Conservation (phyloP, 2,797 vertebrate species). For the Protosalanx chinensis region DNA sequence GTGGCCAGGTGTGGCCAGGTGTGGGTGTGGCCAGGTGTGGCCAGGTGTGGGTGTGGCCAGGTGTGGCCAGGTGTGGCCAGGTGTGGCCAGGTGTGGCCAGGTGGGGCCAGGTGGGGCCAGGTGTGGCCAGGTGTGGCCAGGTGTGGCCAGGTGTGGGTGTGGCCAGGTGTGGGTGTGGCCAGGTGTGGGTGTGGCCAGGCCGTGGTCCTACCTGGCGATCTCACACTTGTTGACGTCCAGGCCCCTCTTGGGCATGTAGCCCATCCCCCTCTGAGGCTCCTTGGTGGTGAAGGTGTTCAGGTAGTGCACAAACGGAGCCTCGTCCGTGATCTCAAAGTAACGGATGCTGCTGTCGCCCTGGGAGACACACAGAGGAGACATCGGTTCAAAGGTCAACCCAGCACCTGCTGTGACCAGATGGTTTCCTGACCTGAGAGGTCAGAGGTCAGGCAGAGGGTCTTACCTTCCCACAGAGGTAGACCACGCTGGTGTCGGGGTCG, state of each 20-base stretch:
- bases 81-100: too few relatives aligned
- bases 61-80: too few relatives aligned
- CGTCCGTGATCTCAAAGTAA: slow-evolving; percentile 96
- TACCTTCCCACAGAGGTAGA: slow-evolving; percentile 97
- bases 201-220: slow-evolving; percentile 84
- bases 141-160: too few relatives aligned
- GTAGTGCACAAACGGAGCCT: slow-evolving; percentile 93
- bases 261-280: slow-evolving; percentile 97
- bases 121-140: too few relatives aligned
- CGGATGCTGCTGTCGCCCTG: slow-evolving; percentile 98
- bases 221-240: slow-evolving; percentile 98
- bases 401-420: too few relatives aligned
- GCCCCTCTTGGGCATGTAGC: slow-evolving; percentile 97
- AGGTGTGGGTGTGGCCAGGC: too few relatives aligned
- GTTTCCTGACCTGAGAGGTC: background rate
- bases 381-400: too few relatives aligned
- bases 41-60: too few relatives aligned
- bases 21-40: too few relatives aligned
- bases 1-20: too few relatives aligned
- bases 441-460: background rate
- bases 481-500: slow-evolving; percentile 89
- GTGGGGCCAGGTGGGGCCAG: too few relatives aligned
- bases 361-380: background rate
- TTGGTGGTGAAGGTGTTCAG: slow-evolving; percentile 92
- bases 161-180: too few relatives aligned